Evolutionary conservation across 2,888 invertebrate genomes (phyloP).

Genomic region (Conchocele bisecta): DNA sequence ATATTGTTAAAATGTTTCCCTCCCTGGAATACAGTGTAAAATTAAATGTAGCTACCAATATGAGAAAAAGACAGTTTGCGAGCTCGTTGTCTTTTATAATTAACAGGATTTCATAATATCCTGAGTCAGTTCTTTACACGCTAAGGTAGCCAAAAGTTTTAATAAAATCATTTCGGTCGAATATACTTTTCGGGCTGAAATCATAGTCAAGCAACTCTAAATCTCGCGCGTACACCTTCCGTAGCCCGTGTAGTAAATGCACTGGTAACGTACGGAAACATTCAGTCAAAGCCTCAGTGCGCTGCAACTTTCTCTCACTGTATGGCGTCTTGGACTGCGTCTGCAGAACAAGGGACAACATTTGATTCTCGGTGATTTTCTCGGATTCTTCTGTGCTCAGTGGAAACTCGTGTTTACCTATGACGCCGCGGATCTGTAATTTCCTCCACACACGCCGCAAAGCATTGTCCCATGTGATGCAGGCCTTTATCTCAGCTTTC

Average conservation of each 20-base stretch:
- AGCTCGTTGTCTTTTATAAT: too few species aligned
- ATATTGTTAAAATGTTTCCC: too few species aligned
- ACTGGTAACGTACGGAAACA: conserved; percentile 33
- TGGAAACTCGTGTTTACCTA: conserved; percentile 47
- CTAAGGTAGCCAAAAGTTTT: conserved; percentile 12
- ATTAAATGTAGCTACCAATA: too few species aligned
- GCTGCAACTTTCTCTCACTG: conserved; percentile 27
- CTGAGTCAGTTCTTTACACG: too few species aligned
- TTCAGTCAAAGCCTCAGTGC: conserved; percentile 46
- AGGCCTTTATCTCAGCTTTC: conserved; percentile 14
- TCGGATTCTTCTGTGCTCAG: conserved; percentile 27
- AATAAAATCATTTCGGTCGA: neutral
- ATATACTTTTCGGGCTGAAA: neutral
- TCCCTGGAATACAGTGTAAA: too few species aligned
- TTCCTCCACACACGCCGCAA: conserved; percentile 52
- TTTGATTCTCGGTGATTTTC: conserved; percentile 33
- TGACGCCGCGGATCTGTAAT: conserved; percentile 52
- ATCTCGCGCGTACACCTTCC: conserved; percentile 25
- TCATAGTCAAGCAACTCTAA: conserved; percentile 55
- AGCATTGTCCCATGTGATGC: conserved; percentile 49
- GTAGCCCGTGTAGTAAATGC: conserved; percentile 17
- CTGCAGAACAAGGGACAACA: conserved; percentile 31
- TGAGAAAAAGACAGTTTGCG: too few species aligned
- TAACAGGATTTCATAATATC: too few species aligned
- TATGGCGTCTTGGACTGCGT: conserved; percentile 31